Conservation (phyloP, 2,888 invertebrate genomes). For the Chromoteleia sp. region DNA sequence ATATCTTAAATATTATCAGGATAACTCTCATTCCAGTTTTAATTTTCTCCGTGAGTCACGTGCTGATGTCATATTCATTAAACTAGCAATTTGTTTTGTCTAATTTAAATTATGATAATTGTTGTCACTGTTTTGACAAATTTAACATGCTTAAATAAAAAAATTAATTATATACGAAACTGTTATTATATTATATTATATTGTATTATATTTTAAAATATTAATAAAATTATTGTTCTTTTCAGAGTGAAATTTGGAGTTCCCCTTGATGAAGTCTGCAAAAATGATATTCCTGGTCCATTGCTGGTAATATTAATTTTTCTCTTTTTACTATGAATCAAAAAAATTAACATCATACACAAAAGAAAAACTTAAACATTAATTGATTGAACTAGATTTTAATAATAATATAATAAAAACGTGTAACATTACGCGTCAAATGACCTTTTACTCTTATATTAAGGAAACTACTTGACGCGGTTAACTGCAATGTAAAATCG, state of each 20-base stretch:
- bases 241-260: slow-evolving; percentile 96
- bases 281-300: slow-evolving; percentile 97
- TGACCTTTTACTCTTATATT: slow-evolving; percentile 37
- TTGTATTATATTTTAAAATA: neutral
- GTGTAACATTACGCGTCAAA: slow-evolving; percentile 12
- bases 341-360: neutral
- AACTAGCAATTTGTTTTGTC: slow-evolving; percentile 10
- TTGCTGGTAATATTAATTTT: slow-evolving; percentile 88
- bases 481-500: slow-evolving; percentile 45
- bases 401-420: neutral
- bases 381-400: neutral
- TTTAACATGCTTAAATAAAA: neutral
- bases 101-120: slow-evolving; percentile 1
- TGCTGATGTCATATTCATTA: slow-evolving; percentile 30
- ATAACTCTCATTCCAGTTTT: slow-evolving; percentile 12
- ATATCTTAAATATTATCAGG: slow-evolving; percentile 4
- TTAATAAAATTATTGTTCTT: slow-evolving; percentile 55
- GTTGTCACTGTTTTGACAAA: too few relatives aligned
- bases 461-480: slow-evolving; percentile 42
- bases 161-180: too few relatives aligned
- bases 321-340: neutral
- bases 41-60: slow-evolving; percentile 13
- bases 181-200: too few relatives aligned
- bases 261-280: slow-evolving; percentile 96
- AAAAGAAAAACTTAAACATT: neutral